phyloP scores from a whole-genome alignment of 2,888 invertebrate species.

The Sylvicola cinctus region DNA sequence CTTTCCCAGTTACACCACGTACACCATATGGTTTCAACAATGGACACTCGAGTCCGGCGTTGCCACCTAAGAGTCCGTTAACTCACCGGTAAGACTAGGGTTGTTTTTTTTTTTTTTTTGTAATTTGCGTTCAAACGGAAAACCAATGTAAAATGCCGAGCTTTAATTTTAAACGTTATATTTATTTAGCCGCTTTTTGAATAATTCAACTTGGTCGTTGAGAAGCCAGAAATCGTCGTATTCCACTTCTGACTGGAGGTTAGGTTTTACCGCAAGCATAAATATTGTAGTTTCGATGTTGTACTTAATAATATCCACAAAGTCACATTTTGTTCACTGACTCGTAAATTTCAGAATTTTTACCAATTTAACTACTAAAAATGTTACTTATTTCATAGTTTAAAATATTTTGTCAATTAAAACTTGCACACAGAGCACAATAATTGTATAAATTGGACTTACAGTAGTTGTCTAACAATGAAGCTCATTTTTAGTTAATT shows the following conservation, averaged over 20 bases:
- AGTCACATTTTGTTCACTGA: too few relatives aligned
- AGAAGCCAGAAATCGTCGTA: conserved; percentile 13
- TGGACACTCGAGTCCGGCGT: conserved; percentile 47
- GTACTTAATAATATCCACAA: too few relatives aligned
- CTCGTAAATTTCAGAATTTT: too few relatives aligned
- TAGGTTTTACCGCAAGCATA: conserved; percentile 11
- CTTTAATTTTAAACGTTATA: conserved; percentile 1
- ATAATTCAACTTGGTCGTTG: conserved; percentile 14
- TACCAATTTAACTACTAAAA: too few relatives aligned
- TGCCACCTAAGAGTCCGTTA: conserved; percentile 66
- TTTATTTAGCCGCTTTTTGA: too few relatives aligned
- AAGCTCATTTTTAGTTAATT: too few relatives aligned
- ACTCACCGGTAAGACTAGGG: conserved; percentile 34
- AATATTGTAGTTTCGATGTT: too few relatives aligned
- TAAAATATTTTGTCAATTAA: too few relatives aligned
- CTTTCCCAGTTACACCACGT: conserved; percentile 80
- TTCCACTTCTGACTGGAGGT: conserved; percentile 14
- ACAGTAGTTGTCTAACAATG: too few relatives aligned
- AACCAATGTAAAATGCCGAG: not conserved
- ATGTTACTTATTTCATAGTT: too few relatives aligned
- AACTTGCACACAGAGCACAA: too few relatives aligned
- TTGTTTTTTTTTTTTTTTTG: conserved; percentile 6
- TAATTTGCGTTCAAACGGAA: conserved; percentile 3
- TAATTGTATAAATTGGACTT: too few relatives aligned
- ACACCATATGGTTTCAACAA: conserved; percentile 52